Conservation (phyloP, 2,113 vertebrate genomes). For the Rhinolophus sinicus region DNA sequence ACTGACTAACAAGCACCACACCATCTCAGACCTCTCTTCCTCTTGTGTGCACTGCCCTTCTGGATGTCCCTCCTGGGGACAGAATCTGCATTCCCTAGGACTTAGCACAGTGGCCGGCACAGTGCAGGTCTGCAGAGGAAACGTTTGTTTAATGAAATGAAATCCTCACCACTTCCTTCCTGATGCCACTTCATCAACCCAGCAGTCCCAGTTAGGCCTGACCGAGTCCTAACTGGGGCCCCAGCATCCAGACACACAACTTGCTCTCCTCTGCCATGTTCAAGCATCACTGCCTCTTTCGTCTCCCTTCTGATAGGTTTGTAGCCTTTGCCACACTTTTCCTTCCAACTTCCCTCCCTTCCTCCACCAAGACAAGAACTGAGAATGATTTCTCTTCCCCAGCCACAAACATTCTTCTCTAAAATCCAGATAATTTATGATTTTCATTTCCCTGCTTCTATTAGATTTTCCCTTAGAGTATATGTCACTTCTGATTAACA, state of each 20-base stretch:
- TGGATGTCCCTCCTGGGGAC: accelerated
- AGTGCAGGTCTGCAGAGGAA: background rate
- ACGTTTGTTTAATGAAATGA: background rate
- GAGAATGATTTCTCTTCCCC: background rate
- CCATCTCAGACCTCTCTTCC: background rate
- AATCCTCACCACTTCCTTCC: too few relatives aligned
- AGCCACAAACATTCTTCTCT: background rate
- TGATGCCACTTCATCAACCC: too few relatives aligned
- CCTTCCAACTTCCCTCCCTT: background rate
- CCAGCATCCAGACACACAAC: too few relatives aligned
- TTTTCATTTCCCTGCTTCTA: background rate
- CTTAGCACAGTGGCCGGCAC: background rate
- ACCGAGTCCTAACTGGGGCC: background rate
- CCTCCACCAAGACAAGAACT: background rate
- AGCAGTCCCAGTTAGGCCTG: too few relatives aligned
- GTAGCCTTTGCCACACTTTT: background rate
- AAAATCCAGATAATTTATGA: background rate
- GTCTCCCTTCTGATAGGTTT: background rate
- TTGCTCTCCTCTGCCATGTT: background rate
- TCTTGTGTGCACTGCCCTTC: background rate
- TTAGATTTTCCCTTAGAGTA: background rate
- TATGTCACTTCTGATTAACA: background rate
- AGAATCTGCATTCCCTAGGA: background rate
- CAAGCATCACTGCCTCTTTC: background rate
- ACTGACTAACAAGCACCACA: background rate